phyloP scores from a whole-genome alignment of 2,797 vertebrate genomes.

The Adrianichthys oophorus region DNA sequence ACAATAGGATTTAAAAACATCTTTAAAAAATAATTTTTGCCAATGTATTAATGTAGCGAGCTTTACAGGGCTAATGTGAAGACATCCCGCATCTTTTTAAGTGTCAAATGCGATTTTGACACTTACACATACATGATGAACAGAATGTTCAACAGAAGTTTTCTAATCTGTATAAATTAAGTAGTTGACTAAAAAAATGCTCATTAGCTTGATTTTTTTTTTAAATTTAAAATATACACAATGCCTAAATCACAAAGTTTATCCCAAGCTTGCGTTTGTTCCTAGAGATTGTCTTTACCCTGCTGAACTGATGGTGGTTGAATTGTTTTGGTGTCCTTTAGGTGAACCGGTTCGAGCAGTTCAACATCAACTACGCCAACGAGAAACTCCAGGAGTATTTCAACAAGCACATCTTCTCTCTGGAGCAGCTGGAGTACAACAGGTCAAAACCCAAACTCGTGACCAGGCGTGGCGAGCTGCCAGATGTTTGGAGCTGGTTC shows the following conservation, averaged over 20 bases:
- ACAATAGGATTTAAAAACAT: no score
- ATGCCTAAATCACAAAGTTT: not conserved
- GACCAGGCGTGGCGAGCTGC: constrained; percentile 18
- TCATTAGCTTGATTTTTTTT: not conserved
- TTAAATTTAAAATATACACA: not conserved
- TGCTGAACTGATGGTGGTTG: not conserved
- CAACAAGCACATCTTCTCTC: constrained; percentile 93
- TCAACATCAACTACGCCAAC: constrained; percentile 92
- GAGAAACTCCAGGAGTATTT: constrained; percentile 94
- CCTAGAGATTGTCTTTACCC: not conserved
- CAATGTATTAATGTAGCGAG: no score
- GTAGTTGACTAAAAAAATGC: not conserved
- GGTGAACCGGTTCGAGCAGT: constrained; percentile 93
- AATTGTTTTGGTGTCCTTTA: constrained; percentile 42
- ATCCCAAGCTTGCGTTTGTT: not conserved
- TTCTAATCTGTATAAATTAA: not conserved
- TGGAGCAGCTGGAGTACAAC: constrained; percentile 92
- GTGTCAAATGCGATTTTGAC: not conserved
- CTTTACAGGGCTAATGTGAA: no score
- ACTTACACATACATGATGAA: not conserved
- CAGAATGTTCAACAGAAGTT: not conserved
- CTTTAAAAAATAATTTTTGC: no score
- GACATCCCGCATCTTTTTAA: no score
- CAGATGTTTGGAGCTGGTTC: constrained; percentile 53
- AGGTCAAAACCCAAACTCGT: constrained; percentile 65